phyloP scores from a whole-genome alignment of 2,797 vertebrate species.

The Sternotherus odoratus region DNA sequence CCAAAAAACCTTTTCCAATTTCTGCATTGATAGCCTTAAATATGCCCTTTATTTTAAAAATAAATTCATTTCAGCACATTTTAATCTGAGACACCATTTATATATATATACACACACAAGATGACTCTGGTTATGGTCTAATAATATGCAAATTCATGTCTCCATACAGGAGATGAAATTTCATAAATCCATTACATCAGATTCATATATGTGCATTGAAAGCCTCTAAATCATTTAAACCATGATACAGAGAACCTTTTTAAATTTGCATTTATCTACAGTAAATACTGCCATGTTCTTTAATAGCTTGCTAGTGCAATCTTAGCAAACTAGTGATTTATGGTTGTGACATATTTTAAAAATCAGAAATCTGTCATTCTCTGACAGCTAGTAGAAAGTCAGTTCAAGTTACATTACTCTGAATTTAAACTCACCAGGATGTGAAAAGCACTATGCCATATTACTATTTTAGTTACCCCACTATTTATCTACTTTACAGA shows the following conservation, averaged over 20 bases:
- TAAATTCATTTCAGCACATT: conserved; percentile 14
- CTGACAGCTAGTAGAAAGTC: conserved; percentile 77
- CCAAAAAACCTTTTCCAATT: not conserved
- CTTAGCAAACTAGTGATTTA: conserved; percentile 88
- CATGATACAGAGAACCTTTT: conserved; percentile 81
- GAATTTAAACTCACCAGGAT: conserved; percentile 60
- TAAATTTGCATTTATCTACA: conserved; percentile 85
- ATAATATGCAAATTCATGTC: conserved; percentile 78
- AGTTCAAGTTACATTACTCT: conserved; percentile 65
- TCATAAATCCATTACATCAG: conserved; percentile 78
- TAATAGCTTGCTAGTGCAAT: conserved; percentile 85
- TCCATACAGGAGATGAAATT: conserved; percentile 80
- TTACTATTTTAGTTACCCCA: conserved; percentile 7
- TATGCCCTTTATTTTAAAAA: not conserved
- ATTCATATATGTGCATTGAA: conserved; percentile 75
- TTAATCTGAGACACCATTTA: conserved; percentile 34
- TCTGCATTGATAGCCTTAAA: not conserved
- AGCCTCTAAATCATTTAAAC: conserved; percentile 83
- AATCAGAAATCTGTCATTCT: conserved; percentile 87
- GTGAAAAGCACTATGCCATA: conserved; percentile 42
- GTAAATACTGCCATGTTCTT: conserved; percentile 82
- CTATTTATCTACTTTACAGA: not conserved
- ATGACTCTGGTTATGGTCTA: conserved; percentile 58
- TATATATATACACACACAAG: conserved; percentile 35
- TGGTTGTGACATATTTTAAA: conserved; percentile 80